Percentiles rank a stretch among this genome's conserved stretches.
Evolutionary conservation across 2,797 vertebrate species (phyloP).

Genomic region (Borostomias antarcticus): DNA sequence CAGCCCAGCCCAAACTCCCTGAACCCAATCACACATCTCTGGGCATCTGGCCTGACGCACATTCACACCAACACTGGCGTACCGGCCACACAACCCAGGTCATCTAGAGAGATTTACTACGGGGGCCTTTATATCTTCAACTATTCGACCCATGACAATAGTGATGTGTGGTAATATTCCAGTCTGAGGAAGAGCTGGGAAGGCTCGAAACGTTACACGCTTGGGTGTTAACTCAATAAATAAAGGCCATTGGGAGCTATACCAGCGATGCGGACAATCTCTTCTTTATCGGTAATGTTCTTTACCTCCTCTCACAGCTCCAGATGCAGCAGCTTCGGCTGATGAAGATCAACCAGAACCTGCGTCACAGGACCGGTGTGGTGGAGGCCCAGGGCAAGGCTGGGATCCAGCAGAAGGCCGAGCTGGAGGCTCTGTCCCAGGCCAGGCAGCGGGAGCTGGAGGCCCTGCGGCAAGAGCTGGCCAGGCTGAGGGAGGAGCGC

Average conservation of each 20-base stretch:
- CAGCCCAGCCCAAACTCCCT: background rate
- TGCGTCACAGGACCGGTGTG: slow-evolving; percentile 81
- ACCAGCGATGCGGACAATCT: no score
- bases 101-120: no score
- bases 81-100: no score
- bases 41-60: no score
- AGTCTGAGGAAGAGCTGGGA: no score
- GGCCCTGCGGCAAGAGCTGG: slow-evolving; percentile 77
- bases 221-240: no score
- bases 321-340: slow-evolving; percentile 91
- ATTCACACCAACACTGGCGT: no score
- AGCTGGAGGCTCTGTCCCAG: slow-evolving; percentile 86
- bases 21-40: background rate
- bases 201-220: no score
- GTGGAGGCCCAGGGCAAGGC: slow-evolving; percentile 89
- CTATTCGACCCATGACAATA: no score
- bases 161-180: no score
- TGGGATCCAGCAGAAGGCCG: slow-evolving; percentile 88
- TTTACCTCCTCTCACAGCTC: slow-evolving; percentile 70
- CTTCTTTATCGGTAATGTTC: background rate
- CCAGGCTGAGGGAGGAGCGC: slow-evolving; percentile 77
- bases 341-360: slow-evolving; percentile 92
- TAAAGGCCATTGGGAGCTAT: no score
- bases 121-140: no score
- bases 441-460: slow-evolving; percentile 86